Conservation (phyloP, 1,140 invertebrate genomes). For the Drosophila novamexicana region DNA sequence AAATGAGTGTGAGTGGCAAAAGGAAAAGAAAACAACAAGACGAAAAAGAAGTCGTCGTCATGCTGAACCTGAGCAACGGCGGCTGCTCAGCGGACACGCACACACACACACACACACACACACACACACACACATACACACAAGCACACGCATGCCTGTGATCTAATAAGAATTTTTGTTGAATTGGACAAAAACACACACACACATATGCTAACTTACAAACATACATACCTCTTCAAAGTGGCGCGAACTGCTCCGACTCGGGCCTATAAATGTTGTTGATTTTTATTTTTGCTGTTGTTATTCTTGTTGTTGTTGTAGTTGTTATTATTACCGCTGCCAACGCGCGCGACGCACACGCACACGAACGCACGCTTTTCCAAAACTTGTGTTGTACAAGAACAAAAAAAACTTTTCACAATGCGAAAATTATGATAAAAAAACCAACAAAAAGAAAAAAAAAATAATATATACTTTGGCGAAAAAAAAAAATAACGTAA, state of each 20-base stretch:
- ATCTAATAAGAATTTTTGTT: slow-evolving; percentile 63
- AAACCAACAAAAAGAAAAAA: slow-evolving; percentile 43
- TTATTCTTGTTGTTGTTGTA: slow-evolving; percentile 40
- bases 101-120: background rate
- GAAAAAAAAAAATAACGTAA: slow-evolving; percentile 40
- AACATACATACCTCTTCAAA: slow-evolving; percentile 63
- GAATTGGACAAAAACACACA: slow-evolving; percentile 42
- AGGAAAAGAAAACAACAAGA: slow-evolving; percentile 59
- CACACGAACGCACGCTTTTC: slow-evolving; percentile 48
- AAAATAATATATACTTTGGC: slow-evolving; percentile 41
- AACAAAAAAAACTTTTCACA: slow-evolving; percentile 68
- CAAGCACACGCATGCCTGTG: slow-evolving; percentile 32
- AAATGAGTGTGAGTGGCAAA: slow-evolving; percentile 67
- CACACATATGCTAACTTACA: slow-evolving; percentile 12
- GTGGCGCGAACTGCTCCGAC: slow-evolving; percentile 67
- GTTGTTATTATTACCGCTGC: slow-evolving; percentile 48
- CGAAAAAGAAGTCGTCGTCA: slow-evolving; percentile 60
- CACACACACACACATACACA: background rate
- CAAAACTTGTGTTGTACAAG: slow-evolving; percentile 24
- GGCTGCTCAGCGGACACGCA: slow-evolving; percentile 38
- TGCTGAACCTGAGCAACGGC: slow-evolving; percentile 55
- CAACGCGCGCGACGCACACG: slow-evolving; percentile 39
- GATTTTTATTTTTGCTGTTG: slow-evolving; percentile 43
- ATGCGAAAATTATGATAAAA: slow-evolving; percentile 48
- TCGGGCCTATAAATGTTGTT: slow-evolving; percentile 56